Percentiles rank a stretch among this genome's conserved stretches.
Conservation (phyloP, 1,140 invertebrate species). For the Drosophila nebulosa region DNA sequence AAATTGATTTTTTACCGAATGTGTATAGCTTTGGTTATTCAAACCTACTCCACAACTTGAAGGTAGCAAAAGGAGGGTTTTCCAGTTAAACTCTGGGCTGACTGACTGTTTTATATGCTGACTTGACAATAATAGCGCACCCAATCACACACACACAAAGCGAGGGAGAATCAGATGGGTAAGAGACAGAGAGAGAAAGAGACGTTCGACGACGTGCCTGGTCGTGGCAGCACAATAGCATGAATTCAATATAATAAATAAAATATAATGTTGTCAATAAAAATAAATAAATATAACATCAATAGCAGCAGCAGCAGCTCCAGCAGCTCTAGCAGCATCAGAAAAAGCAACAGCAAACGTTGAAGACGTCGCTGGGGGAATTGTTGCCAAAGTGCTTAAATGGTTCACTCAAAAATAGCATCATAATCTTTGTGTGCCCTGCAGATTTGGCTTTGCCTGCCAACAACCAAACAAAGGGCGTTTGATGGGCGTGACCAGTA, state of each 20-base stretch:
- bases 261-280: slow-evolving; percentile 80
- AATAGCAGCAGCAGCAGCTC: slow-evolving; percentile 14
- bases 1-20: too few relatives aligned
- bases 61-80: not conserved
- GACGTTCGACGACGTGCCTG: slow-evolving; percentile 29
- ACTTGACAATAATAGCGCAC: slow-evolving; percentile 72
- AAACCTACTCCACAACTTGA: not conserved
- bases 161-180: too few relatives aligned
- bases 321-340: slow-evolving; percentile 3
- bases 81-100: slow-evolving; percentile 19
- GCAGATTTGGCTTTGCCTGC: slow-evolving; percentile 44
- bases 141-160: slow-evolving; percentile 17
- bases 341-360: slow-evolving; percentile 36
- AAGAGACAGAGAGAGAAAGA: not conserved
- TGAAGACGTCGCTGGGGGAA: slow-evolving; percentile 44
- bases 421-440: slow-evolving; percentile 69
- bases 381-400: slow-evolving; percentile 67
- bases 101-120: slow-evolving; percentile 64
- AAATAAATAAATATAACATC: slow-evolving; percentile 74
- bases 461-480: slow-evolving; percentile 22
- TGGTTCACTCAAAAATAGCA: slow-evolving; percentile 69
- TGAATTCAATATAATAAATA: slow-evolving; percentile 80
- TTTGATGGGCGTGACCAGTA: slow-evolving; percentile 1
- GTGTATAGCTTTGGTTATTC: too few relatives aligned
- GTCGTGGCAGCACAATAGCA: slow-evolving; percentile 74